Conservation (phyloP, 2,797 vertebrate species). For the Rhinophrynus dorsalis region DNA sequence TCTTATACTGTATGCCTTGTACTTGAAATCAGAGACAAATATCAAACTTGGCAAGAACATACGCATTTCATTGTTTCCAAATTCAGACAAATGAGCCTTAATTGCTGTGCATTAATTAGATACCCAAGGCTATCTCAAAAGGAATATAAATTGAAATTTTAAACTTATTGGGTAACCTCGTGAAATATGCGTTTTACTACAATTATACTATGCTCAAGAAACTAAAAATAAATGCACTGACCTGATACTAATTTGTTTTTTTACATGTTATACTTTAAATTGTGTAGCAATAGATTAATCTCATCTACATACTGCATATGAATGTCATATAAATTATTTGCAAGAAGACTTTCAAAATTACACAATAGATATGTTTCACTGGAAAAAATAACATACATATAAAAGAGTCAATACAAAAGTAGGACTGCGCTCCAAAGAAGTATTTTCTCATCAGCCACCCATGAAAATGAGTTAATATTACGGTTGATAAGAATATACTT, state of each 20-base stretch:
- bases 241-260: constrained; percentile 48
- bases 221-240: constrained; percentile 41
- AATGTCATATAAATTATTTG: constrained; percentile 31
- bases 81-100: constrained; percentile 61
- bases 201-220: constrained; percentile 23
- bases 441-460: too few relatives aligned
- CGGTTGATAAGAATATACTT: too few relatives aligned
- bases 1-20: constrained; percentile 43
- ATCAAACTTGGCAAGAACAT: constrained; percentile 57
- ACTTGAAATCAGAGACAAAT: constrained; percentile 63
- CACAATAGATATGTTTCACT: neutral
- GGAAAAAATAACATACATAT: too few relatives aligned
- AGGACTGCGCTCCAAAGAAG: too few relatives aligned
- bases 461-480: too few relatives aligned
- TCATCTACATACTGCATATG: constrained; percentile 35
- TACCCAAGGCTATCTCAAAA: constrained; percentile 61
- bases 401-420: too few relatives aligned
- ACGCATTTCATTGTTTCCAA: constrained; percentile 56
- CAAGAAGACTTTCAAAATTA: constrained; percentile 14
- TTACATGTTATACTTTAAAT: constrained; percentile 46
- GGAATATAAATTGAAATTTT: constrained; percentile 59
- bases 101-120: constrained; percentile 64
- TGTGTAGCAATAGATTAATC: constrained; percentile 48
- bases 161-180: constrained; percentile 53
- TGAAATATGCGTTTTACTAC: constrained; percentile 52